Percentiles rank a stretch among this genome's conserved stretches.
Conservation (phyloP, 1,140 invertebrate genomes). For the Megathymus violae region DNA sequence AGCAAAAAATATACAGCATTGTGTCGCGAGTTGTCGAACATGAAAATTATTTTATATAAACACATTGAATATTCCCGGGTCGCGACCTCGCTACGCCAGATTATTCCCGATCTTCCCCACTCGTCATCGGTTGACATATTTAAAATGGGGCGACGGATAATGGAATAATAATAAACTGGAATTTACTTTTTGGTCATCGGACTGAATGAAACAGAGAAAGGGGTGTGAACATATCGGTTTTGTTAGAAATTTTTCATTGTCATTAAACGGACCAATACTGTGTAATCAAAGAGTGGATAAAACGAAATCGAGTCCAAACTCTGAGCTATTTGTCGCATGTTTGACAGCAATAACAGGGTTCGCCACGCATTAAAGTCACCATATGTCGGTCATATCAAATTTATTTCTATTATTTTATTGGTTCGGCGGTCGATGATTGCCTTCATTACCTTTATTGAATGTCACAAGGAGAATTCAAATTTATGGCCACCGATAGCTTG, state of each 20-base stretch:
- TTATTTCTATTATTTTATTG: conserved; percentile 84
- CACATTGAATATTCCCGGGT: conserved; percentile 79
- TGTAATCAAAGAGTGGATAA: conserved; percentile 78
- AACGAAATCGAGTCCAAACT: conserved; percentile 69
- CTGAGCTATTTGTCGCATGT: conserved; percentile 81
- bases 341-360: conserved; percentile 82
- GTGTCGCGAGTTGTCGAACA: conserved; percentile 80
- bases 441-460: conserved; percentile 82
- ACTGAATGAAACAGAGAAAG: conserved; percentile 77
- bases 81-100: conserved; percentile 67
- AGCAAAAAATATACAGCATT: conserved; percentile 80
- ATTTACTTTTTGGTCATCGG: conserved; percentile 82
- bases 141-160: conserved; percentile 79
- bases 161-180: conserved; percentile 83
- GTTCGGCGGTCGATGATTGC: conserved; percentile 74
- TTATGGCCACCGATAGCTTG: conserved; percentile 78
- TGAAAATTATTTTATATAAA: conserved; percentile 84
- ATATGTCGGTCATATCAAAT: conserved; percentile 84
- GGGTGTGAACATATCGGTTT: conserved; percentile 79
- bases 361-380: conserved; percentile 73
- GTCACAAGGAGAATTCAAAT: conserved; percentile 79
- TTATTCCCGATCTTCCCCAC: conserved; percentile 69
- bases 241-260: conserved; percentile 75
- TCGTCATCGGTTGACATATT: conserved; percentile 82
- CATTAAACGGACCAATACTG: conserved; percentile 75